phyloP scores from a whole-genome alignment of 2,797 vertebrate genomes.

The Pelochelys cantorii region DNA sequence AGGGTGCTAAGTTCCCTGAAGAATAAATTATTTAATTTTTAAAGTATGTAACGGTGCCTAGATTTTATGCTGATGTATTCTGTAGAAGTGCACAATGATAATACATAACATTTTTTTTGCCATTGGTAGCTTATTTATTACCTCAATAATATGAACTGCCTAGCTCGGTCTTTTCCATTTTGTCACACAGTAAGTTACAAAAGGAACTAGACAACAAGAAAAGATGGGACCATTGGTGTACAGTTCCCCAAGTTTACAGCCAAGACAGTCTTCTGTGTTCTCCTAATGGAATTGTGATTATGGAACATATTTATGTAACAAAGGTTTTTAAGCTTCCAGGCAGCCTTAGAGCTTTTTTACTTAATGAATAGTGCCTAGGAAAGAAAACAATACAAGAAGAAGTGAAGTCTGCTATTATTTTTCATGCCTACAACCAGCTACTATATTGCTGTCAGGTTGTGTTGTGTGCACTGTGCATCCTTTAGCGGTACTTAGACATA shows the following conservation, averaged over 20 bases:
- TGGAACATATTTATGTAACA: conserved; percentile 64
- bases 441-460: conserved; percentile 47
- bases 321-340: conserved; percentile 64
- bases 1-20: neutral
- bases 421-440: conserved; percentile 41
- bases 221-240: neutral
- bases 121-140: conserved; percentile 37
- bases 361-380: conserved; percentile 61
- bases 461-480: conserved; percentile 25
- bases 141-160: neutral
- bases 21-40: conserved; percentile 43
- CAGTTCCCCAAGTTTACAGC: conserved; percentile 48
- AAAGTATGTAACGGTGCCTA: conserved; percentile 17
- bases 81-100: conserved; percentile 51
- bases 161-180: neutral
- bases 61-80: conserved; percentile 26
- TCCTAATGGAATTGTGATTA: conserved; percentile 64
- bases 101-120: conserved; percentile 25
- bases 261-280: conserved; percentile 48
- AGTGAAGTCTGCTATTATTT: conserved; percentile 64
- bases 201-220: conserved; percentile 14
- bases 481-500: conserved; percentile 58
- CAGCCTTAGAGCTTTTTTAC: conserved; percentile 44
- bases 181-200: neutral
- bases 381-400: conserved; percentile 48